Base-by-base conservation (phyloP, 2,888 invertebrate species). In the Erpobdella octoculata region DNA sequence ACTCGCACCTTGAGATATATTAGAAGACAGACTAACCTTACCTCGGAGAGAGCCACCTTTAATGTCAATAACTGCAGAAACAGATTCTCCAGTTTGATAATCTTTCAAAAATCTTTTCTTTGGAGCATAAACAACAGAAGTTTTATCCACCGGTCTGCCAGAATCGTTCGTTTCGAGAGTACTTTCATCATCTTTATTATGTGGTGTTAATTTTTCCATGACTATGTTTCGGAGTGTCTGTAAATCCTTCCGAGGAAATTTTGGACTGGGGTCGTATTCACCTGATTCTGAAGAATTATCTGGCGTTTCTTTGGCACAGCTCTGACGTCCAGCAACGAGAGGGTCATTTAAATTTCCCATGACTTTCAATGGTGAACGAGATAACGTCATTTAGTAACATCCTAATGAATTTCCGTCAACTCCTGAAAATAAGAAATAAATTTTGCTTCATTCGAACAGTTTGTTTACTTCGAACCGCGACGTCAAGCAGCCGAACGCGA, bases 81-180 rank as follows among this genome's bases (percentile, higher is more conserved):
- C 21, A 9, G 53, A 53, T 53, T 28, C 53, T 28, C 28, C 53
- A 8, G 62, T 33, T 62, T 62, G 62, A 35, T 62, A 62, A 31
- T 35, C 62, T 62, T 33, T 33, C 9, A 62, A 35, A 62, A 62
- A 62, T 62, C 35, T 62, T 62, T 62, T 62, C 31, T 62, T 62
- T 21, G 62, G 62, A 35, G 62, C 62, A 62, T n/a, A 62, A 33
- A 35, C 33, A 31, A n/a, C n/a, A 62, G 62, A 62, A 1, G 62
- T 35, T 53, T 53, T 53, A 53, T 53, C 53, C 1, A 28, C 21
- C 18, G 53, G 21, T 53, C 28, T 53, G n/a, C 28, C 53, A 25
- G 28, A 25, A 25, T 53, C 53, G 28, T 28, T 53, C 6, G 53
- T 28, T 53, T 53, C 53, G 1, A 8, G 4, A n/a, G 53, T 9